These are phyloP conservation scores for Apistogramma diplotaenia DNA, from an alignment of 2,113 vertebrate genomes.

Conservation along the genomic window DNA sequence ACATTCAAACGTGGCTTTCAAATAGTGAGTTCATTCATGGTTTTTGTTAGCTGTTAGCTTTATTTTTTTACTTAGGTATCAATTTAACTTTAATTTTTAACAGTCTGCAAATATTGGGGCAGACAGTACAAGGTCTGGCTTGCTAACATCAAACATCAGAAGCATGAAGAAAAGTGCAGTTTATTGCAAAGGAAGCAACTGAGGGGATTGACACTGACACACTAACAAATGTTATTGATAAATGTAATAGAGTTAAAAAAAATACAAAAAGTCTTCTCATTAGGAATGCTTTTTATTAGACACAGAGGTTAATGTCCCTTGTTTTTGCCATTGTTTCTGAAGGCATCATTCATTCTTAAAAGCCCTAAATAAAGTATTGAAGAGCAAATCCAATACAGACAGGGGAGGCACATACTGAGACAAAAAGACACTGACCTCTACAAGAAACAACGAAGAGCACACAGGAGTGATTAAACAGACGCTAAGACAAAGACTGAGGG, in stretches of 20 bases:
- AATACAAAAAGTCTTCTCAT: not conserved
- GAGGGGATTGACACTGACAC: no score
- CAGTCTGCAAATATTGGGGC: not conserved
- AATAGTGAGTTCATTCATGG: constrained; percentile 36
- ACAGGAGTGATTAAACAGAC: not conserved
- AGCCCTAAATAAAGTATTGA: not conserved
- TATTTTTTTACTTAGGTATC: fast-evolving
- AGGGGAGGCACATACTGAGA: no score
- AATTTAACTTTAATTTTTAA: not conserved
- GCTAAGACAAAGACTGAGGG: not conserved
- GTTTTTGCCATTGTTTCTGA: fast-evolving
- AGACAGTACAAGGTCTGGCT: not conserved
- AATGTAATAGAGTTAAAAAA: not conserved
- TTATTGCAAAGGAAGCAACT: no score
- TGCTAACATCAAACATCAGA: not conserved
- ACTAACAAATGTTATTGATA: no score
- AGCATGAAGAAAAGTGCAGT: no score
- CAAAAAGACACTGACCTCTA: no score
- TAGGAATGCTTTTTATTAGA: not conserved
- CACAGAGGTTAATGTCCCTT: not conserved
- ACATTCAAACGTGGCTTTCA: fast-evolving
- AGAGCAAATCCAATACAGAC: not conserved
- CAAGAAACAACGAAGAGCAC: no score
- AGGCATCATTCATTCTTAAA: not conserved
- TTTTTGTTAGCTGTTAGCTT: not conserved